These are phyloP conservation scores for Pseudomyrmex gracilis DNA, from an alignment of 1,140 invertebrate genomes.

Conservation along the genomic window DNA sequence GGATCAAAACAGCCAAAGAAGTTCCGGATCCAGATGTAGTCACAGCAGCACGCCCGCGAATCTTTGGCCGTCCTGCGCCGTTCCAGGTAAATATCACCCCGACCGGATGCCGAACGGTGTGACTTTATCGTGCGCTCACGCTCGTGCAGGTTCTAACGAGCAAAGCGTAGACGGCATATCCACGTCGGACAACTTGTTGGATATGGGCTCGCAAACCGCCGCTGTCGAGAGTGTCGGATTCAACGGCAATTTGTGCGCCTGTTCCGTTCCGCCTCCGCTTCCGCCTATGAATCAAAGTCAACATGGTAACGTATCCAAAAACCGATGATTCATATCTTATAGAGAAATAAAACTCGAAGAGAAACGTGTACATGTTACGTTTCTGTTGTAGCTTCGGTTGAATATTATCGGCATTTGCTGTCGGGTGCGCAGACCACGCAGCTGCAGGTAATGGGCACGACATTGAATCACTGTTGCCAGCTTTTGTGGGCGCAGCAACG, in stretches of 20 bases:
- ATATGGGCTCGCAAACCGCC: slow-evolving; percentile 76
- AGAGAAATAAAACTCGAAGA: not conserved
- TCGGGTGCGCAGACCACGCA: slow-evolving; percentile 87
- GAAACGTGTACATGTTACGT: slow-evolving; percentile 14
- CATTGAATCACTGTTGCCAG: slow-evolving; percentile 88
- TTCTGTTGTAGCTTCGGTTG: slow-evolving; percentile 69
- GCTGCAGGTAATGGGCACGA: slow-evolving; percentile 87
- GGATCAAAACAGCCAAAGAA: slow-evolving; percentile 77
- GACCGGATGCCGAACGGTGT: not conserved
- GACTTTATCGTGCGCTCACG: not conserved
- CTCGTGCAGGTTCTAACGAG: slow-evolving; percentile 70
- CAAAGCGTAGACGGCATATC: slow-evolving; percentile 77
- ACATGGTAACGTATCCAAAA: slow-evolving; percentile 71
- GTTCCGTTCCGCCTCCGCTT: slow-evolving; percentile 66
- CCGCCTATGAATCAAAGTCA: slow-evolving; percentile 72
- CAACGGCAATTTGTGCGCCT: slow-evolving; percentile 75
- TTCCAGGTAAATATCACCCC: slow-evolving; percentile 68
- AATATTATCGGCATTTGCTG: slow-evolving; percentile 83
- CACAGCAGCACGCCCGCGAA: slow-evolving; percentile 78
- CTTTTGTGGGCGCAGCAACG: slow-evolving; percentile 88
- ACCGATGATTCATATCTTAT: not conserved
- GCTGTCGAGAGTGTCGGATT: slow-evolving; percentile 75
- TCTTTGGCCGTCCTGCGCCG: slow-evolving; percentile 74
- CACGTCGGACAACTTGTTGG: slow-evolving; percentile 78
- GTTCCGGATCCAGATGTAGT: slow-evolving; percentile 77